phyloP scores from a whole-genome alignment of 2,888 invertebrate species.

The Callyntrura guangdongensis region DNA sequence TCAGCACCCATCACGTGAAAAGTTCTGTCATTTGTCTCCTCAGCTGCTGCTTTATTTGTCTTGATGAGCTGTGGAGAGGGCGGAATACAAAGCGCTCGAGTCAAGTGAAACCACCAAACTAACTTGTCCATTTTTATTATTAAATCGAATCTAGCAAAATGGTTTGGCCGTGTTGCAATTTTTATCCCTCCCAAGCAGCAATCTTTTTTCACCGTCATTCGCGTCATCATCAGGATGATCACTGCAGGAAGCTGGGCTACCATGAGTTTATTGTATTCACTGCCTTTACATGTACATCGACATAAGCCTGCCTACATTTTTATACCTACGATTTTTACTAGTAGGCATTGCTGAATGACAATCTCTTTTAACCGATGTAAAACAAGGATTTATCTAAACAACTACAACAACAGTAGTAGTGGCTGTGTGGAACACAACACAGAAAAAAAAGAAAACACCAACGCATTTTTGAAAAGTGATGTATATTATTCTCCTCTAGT shows the following conservation, averaged over 20 bases:
- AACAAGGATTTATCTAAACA: slow-evolving; percentile 76
- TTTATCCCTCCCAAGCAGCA: not conserved
- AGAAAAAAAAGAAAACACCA: slow-evolving; percentile 49
- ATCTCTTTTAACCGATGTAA: slow-evolving; percentile 65
- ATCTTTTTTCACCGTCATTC: slow-evolving; percentile 12
- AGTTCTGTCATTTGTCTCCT: slow-evolving; percentile 53
- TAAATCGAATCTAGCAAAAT: slow-evolving; percentile 44
- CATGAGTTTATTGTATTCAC: slow-evolving; percentile 24
- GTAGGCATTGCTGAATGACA: slow-evolving; percentile 22
- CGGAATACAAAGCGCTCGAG: slow-evolving; percentile 49
- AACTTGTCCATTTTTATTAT: slow-evolving; percentile 45
- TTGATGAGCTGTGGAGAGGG: slow-evolving; percentile 42
- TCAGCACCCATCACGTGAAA: slow-evolving; percentile 39
- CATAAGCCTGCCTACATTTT: slow-evolving; percentile 6
- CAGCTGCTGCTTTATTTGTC: slow-evolving; percentile 32
- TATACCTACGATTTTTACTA: slow-evolving; percentile 1
- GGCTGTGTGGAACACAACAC: slow-evolving; percentile 5
- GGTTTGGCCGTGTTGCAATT: slow-evolving; percentile 56
- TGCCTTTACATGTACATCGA: slow-evolving; percentile 8
- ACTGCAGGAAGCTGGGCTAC: slow-evolving; percentile 1
- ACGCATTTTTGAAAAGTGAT: slow-evolving; percentile 41
- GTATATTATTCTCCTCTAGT: not conserved
- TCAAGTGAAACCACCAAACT: slow-evolving; percentile 47
- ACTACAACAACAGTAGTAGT: slow-evolving; percentile 40
- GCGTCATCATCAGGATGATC: slow-evolving; percentile 28